Percentiles rank a stretch among this genome's conserved stretches.
These are phyloP conservation scores for Choreutis nemorana DNA, from an alignment of 2,888 invertebrate species.

Conservation along the genomic window DNA sequence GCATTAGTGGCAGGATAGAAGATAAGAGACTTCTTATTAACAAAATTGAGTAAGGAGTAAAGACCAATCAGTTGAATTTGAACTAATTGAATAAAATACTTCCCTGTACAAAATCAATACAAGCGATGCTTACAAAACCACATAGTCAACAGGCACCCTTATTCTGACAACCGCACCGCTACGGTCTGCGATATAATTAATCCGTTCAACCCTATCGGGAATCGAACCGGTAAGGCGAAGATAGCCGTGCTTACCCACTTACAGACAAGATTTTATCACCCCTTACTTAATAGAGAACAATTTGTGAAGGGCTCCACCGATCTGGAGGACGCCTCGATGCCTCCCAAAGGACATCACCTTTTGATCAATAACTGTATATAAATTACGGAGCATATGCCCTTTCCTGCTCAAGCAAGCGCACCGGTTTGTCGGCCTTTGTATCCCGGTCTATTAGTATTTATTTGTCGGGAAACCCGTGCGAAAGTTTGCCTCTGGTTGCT, in stretches of 20 bases:
- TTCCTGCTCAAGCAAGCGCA: constrained; percentile 50
- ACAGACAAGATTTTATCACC: constrained; percentile 54
- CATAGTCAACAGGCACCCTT: constrained; percentile 9
- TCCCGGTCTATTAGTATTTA: constrained; percentile 14
- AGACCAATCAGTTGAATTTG: too few species aligned
- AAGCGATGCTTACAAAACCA: too few species aligned
- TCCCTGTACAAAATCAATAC: too few species aligned
- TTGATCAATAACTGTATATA: constrained; percentile 67
- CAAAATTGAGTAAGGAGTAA: too few species aligned
- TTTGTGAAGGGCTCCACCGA: constrained; percentile 40
- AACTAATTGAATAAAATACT: too few species aligned
- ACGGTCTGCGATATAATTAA: constrained; percentile 26
- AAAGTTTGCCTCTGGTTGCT: constrained; percentile 14
- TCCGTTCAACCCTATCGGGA: constrained; percentile 32
- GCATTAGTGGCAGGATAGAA: too few species aligned
- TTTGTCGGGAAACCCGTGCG: constrained; percentile 20
- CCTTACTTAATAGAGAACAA: constrained; percentile 46
- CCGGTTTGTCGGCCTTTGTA: constrained; percentile 45
- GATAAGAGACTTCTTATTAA: too few species aligned
- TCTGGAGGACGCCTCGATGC: constrained; percentile 45
- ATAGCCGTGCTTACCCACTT: constrained; percentile 25
- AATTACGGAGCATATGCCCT: constrained; percentile 62
- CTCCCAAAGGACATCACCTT: constrained; percentile 59
- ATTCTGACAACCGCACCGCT: constrained; percentile 15
- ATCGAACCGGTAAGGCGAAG: constrained; percentile 27